phyloP scores from a whole-genome alignment of 1,140 invertebrate species.

The Psix sp. region DNA sequence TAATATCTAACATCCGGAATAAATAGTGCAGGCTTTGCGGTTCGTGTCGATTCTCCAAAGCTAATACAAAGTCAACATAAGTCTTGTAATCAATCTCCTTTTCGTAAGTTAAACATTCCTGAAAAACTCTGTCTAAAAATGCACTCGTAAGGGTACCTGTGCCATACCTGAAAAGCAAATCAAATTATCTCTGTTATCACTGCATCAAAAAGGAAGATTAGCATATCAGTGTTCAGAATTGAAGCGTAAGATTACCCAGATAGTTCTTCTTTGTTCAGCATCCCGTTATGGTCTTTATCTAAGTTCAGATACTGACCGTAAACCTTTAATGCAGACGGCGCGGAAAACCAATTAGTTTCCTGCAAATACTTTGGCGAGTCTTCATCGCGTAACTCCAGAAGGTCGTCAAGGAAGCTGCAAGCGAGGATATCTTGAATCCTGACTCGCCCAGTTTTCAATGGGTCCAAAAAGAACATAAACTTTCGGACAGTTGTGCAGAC shows the following conservation, averaged over 20 bases:
- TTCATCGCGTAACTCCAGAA: slow-evolving; percentile 91
- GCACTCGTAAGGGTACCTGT: slow-evolving; percentile 93
- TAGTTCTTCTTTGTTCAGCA: slow-evolving; percentile 93
- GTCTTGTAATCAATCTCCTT: slow-evolving; percentile 99
- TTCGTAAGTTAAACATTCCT: slow-evolving; percentile 96
- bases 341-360: slow-evolving; percentile 96
- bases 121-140: slow-evolving; percentile 95
- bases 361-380: slow-evolving; percentile 88
- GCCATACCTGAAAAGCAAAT: slow-evolving; percentile 82
- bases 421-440: slow-evolving; percentile 94
- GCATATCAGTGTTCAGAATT: background rate
- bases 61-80: slow-evolving; percentile 95
- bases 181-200: background rate
- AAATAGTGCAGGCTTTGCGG: slow-evolving; percentile 94
- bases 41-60: slow-evolving; percentile 94
- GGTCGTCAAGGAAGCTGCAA: slow-evolving; percentile 93
- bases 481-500: slow-evolving; percentile 96
- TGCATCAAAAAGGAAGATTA: background rate
- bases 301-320: slow-evolving; percentile 96
- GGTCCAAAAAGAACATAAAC: slow-evolving; percentile 97
- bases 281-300: slow-evolving; percentile 96
- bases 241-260: slow-evolving; percentile 82
- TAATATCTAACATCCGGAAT: slow-evolving; percentile 94
- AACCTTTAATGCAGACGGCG: slow-evolving; percentile 90
- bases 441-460: slow-evolving; percentile 89